Evolutionary conservation across 2,113 vertebrate genomes (phyloP), one percentile per base, ranked within the genome.

Genomic region (Pipra filicauda): DNA sequence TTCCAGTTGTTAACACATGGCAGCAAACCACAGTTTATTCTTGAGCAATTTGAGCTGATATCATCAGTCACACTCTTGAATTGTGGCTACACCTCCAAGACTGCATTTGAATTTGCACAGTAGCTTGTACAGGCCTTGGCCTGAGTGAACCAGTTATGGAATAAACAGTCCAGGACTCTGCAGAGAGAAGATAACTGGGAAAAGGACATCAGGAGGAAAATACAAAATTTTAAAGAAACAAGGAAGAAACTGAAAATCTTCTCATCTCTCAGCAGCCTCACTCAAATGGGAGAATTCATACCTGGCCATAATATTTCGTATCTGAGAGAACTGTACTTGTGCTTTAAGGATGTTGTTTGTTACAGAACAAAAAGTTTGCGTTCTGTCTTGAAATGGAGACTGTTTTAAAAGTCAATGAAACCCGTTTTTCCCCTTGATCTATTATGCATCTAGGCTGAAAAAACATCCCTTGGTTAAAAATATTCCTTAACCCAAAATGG

Each of bases 401-500:
- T 80, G 24, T 74, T 92, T 96, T 92, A 88, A 74, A 96, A 95
- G 88, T 83, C 82, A 92, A 41, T 55, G 65, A 91, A 91, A 65
- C 61, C 31, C 14, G 18, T n/a, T 92, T 31, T 48, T 5, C 55
- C 43, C n/a, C 90, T 95, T 94, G 83, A 96, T 96, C 64, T 92
- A 27, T 54, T 52, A 77, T 83, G 79, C 69, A 84, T 86, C 85
- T 80, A 93, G 79, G 57, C 72, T 96, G 84, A 90, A 79, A 81
- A 94, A 93, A 79, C 18, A 88, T 88, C 35, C 77, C 51, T 88
- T 51, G 8, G 72, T 94, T 90, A 96, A 93, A 97, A 95, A 93
- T 91, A 86, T 57, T 91, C 75, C 41, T 83, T 59, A 61, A 76
- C 15, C 27, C 90, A 82, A 92, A 94, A 96, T 10, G 73, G 35